Base-by-base conservation (phyloP, 2,113 vertebrate species). In the Callospermophilus lateralis region DNA sequence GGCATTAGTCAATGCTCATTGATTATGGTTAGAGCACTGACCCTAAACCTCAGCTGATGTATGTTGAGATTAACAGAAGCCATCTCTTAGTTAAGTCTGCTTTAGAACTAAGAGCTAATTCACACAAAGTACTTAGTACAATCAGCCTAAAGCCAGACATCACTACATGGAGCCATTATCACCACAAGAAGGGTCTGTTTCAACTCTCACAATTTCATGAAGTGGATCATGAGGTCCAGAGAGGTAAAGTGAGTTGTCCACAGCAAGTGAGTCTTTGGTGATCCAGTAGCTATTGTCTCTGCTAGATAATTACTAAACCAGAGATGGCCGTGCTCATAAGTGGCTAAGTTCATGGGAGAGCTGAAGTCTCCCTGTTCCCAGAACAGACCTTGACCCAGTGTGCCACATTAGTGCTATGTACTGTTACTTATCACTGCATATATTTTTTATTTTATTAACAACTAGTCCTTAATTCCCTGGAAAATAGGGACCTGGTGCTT, bases 61-160 rank as follows among this genome's bases (percentile, higher is more conserved):
- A 67, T 26, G 53, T 22, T 53, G 80, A 48, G 20, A n/a, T 63
- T 39, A 92, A 67, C 6, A 89, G 72, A 91, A 45, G 6, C 12
- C 28, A 39, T 48, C 28, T 51, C 19, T 34, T 45, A 32, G 30
- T 26, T 63, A 53, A 65, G 22, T 78, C 55, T 83, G 28, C 45
- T 94, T 39, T 73, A 79, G 34, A 89, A 92, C 93, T 30, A 89
- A 8, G 17, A 84, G 16, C 45, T 73, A 58, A 84, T 91, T 93
- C 34, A 78, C 28, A 22, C 20, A 26, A 83, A 91, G 30, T n/a
- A 55, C 24, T n/a, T 11, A 84, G 51, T 16, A 32, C 2, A 58
- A 39, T 58, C n/a, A 86, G 19, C 20, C 78, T 42, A 48, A 74
- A 89, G 48, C 28, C 11, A 86, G 32, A 17, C 13, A 37, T 96